Conservation (phyloP, 1,140 invertebrate species). For the Diabrotica undecimpunctata region DNA sequence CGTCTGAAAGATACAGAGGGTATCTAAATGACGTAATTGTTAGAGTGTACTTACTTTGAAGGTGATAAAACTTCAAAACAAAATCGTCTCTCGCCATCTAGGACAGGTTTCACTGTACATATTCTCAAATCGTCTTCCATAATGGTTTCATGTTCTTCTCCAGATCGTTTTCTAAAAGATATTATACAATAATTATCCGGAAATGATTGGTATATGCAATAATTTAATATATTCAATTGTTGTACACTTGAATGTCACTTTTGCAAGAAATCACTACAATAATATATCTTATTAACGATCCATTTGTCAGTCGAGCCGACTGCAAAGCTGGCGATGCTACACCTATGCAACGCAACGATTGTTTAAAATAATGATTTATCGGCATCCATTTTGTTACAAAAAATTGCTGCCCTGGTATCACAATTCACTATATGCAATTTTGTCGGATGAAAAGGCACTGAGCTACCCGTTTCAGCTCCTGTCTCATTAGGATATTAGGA, state of each 20-base stretch:
- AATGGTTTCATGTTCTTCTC: slow-evolving; percentile 79
- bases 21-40: background rate
- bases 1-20: too few relatives aligned
- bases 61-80: slow-evolving; percentile 97
- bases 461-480: too few relatives aligned
- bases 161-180: slow-evolving; percentile 69
- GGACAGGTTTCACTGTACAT: slow-evolving; percentile 86
- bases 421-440: too few relatives aligned
- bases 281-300: too few relatives aligned
- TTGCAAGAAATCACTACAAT: background rate
- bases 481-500: too few relatives aligned
- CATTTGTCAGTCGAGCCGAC: too few relatives aligned
- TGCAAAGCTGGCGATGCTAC: too few relatives aligned
- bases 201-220: background rate
- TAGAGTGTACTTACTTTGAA: slow-evolving; percentile 69
- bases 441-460: too few relatives aligned
- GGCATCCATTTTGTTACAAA: too few relatives aligned
- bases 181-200: background rate
- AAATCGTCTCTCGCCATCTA: slow-evolving; percentile 84
- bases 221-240: background rate
- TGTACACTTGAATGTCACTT: background rate
- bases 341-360: too few relatives aligned
- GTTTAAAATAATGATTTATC: too few relatives aligned
- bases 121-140: slow-evolving; percentile 96
- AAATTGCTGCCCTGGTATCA: too few relatives aligned